Conservation (phyloP, 2,888 invertebrate genomes). For the Siphlonurus alternatus region DNA sequence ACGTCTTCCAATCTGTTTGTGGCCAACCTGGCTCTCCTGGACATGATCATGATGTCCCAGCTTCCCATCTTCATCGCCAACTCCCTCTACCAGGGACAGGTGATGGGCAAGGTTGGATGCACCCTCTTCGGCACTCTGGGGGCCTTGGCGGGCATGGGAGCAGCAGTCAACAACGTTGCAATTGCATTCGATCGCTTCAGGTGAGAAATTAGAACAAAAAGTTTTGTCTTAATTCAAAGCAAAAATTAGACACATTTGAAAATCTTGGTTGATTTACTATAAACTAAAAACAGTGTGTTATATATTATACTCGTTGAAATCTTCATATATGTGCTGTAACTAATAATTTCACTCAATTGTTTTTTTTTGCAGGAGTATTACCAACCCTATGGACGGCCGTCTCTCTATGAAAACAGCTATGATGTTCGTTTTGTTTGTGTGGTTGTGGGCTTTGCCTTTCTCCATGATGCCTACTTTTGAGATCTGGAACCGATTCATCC, state of each 20-base stretch:
- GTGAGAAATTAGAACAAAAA: conserved; percentile 25
- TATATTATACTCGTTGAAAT: too few species aligned
- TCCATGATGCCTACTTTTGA: conserved; percentile 43
- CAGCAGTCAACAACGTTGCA: conserved; percentile 48
- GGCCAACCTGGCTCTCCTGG: conserved; percentile 51
- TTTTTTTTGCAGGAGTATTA: conserved; percentile 47
- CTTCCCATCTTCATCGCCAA: conserved; percentile 47
- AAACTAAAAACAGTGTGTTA: too few species aligned
- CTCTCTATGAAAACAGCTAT: conserved; percentile 44
- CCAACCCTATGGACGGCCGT: conserved; percentile 50
- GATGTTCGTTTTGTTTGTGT: conserved; percentile 40
- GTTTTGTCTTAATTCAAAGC: too few species aligned
- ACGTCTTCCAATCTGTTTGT: conserved; percentile 55
- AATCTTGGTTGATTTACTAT: too few species aligned
- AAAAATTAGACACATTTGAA: too few species aligned
- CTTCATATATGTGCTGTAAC: too few species aligned
- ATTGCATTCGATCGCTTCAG: conserved; percentile 54
- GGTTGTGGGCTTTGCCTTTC: conserved; percentile 52
- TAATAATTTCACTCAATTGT: too few species aligned
- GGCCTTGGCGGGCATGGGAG: conserved; percentile 47
- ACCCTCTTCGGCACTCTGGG: conserved; percentile 46
- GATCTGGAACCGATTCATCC: conserved; percentile 27
- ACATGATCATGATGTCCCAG: conserved; percentile 48
- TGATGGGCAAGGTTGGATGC: conserved; percentile 48
- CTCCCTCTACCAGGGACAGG: conserved; percentile 38